These are phyloP conservation scores for Mormyrops attenuatus DNA, from an alignment of 2,797 vertebrate genomes.

Conservation along the genomic window DNA sequence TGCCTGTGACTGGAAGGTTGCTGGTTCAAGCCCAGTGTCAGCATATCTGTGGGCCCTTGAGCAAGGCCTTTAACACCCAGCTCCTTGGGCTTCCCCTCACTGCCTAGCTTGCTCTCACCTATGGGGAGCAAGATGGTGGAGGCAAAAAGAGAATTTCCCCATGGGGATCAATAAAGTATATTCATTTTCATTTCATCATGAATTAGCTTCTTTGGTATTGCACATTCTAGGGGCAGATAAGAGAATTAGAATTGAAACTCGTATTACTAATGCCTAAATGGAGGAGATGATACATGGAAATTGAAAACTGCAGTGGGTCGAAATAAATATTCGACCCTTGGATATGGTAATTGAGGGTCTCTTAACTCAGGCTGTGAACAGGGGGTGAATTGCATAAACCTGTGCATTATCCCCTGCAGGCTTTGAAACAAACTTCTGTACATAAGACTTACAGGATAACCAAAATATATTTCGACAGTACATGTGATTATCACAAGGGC, in stretches of 20 bases:
- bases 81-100: neutral
- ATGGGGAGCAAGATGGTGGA: too few species aligned
- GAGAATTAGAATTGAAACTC: neutral
- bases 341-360: slow-evolving; percentile 8
- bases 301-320: neutral
- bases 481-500: neutral
- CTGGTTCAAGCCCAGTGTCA: neutral
- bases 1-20: neutral
- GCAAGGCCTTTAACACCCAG: neutral
- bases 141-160: neutral
- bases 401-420: neutral
- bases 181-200: too few species aligned
- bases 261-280: neutral
- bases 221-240: neutral
- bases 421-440: neutral
- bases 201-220: neutral
- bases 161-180: too few species aligned
- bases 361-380: neutral
- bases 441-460: neutral
- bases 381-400: slow-evolving; percentile 3
- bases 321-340: slow-evolving; percentile 2
- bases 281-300: neutral
- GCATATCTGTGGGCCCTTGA: neutral
- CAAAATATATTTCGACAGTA: neutral
- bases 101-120: neutral